Evolutionary conservation across 2,797 vertebrate genomes (phyloP).

Genomic region (Ctenopoma kingsleyae): DNA sequence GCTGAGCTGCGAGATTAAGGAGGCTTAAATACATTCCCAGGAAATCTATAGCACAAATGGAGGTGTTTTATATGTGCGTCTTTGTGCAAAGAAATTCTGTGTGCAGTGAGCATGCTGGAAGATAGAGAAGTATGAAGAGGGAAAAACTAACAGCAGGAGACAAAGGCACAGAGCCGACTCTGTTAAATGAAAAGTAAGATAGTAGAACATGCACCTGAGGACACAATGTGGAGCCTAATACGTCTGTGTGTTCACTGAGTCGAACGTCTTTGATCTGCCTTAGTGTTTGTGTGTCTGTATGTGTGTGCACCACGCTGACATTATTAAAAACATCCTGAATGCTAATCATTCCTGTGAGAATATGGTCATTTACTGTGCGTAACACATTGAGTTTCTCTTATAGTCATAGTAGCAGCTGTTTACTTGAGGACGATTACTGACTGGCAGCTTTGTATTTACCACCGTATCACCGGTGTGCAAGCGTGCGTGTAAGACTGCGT

Average conservation of each 20-base stretch:
- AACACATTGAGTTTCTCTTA: constrained; percentile 15
- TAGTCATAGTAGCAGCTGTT: constrained; percentile 28
- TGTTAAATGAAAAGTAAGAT: constrained; percentile 35
- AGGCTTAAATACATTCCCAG: constrained; percentile 56
- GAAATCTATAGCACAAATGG: constrained; percentile 57
- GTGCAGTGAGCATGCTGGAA: constrained; percentile 14
- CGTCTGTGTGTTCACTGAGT: constrained; percentile 15
- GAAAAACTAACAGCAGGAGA: constrained; percentile 24
- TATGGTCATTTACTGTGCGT: constrained; percentile 10
- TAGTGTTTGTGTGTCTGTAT: constrained; percentile 17
- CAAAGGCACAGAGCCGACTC: constrained; percentile 1
- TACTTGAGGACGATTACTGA: constrained; percentile 33
- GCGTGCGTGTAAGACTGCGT: constrained; percentile 4
- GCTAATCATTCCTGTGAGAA: constrained; percentile 3
- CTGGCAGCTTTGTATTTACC: constrained; percentile 42
- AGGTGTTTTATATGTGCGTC: constrained; percentile 30
- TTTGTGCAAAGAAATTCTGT: constrained; percentile 17
- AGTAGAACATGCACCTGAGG: constrained; percentile 6
- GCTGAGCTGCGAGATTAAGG: constrained; percentile 65
- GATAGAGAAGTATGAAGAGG: constrained; percentile 10
- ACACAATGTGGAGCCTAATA: constrained; percentile 21
- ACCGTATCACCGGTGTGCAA: constrained; percentile 9
- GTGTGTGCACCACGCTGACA: constrained; percentile 10
- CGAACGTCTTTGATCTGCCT: constrained; percentile 23
- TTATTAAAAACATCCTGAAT: constrained; percentile 4